Conservation (phyloP, 2,888 invertebrate species). For the Apodemia zela region DNA sequence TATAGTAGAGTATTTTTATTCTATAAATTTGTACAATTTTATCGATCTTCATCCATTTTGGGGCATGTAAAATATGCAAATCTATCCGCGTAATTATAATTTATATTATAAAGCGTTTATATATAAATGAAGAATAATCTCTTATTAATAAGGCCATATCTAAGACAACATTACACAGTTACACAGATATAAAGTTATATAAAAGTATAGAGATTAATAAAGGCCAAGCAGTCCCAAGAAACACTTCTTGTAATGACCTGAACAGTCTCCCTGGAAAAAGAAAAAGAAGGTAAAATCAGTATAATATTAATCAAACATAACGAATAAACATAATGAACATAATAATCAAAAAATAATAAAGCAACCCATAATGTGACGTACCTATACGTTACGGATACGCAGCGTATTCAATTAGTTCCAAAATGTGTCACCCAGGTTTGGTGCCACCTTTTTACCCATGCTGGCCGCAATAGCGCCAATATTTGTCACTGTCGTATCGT, state of each 20-base stretch:
- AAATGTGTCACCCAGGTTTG: too few relatives aligned
- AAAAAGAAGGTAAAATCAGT: constrained; percentile 14
- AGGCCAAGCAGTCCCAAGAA: constrained; percentile 85
- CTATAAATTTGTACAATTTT: neutral
- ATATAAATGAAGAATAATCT: constrained; percentile 18
- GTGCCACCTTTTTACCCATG: too few relatives aligned
- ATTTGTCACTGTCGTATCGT: too few relatives aligned
- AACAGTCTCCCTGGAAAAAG: constrained; percentile 87
- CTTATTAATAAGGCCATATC: constrained; percentile 16
- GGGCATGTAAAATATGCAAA: too few relatives aligned
- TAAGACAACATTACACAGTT: constrained; percentile 18
- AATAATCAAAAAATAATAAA: too few relatives aligned
- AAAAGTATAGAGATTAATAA: constrained; percentile 46
- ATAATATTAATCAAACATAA: too few relatives aligned
- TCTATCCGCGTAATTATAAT: neutral
- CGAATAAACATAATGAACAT: constrained; percentile 18
- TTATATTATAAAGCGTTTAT: neutral
- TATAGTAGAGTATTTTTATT: neutral
- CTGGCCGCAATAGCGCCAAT: too few relatives aligned
- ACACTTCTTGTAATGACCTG: constrained; percentile 93
- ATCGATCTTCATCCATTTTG: too few relatives aligned
- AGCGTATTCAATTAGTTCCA: too few relatives aligned
- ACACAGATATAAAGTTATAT: constrained; percentile 18
- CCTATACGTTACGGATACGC: too few relatives aligned
- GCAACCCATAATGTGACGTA: too few relatives aligned